A percentile compares a stretch with the other conserved stretches of the same genome.
phyloP scores from a whole-genome alignment of 2,888 invertebrate genomes.

The Fissipunctia ypsillon region DNA sequence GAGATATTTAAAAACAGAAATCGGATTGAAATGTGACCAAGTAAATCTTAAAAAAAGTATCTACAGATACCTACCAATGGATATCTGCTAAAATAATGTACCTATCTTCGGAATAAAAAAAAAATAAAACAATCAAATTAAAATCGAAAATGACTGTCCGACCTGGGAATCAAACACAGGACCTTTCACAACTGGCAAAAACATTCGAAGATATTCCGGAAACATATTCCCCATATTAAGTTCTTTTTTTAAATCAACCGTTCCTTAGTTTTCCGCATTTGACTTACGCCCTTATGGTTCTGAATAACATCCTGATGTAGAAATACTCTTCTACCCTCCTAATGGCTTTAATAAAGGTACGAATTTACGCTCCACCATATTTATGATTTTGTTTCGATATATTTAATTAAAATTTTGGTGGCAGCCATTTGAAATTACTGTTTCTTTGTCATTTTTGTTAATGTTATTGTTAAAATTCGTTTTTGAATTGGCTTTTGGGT shows the following conservation, averaged over 20 bases:
- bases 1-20: neutral
- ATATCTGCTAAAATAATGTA: neutral
- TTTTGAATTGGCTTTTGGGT: conserved; percentile 44
- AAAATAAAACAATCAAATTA: too few species aligned
- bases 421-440: conserved; percentile 52
- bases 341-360: conserved; percentile 90
- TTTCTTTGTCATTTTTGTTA: conserved; percentile 59
- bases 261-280: neutral
- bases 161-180: neutral
- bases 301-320: conserved; percentile 83
- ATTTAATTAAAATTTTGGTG: conserved; percentile 89
- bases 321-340: conserved; percentile 78
- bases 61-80: neutral
- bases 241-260: neutral
- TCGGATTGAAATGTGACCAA: too few species aligned
- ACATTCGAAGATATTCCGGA: too few species aligned
- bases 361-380: conserved; percentile 84
- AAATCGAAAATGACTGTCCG: too few species aligned
- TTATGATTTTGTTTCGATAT: conserved; percentile 89
- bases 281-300: conserved; percentile 38
- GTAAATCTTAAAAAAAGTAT: neutral
- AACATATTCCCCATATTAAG: neutral
- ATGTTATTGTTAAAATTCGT: conserved; percentile 43
- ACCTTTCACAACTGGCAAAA: neutral
- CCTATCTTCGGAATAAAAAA: too few species aligned